Evolutionary conservation across 2,797 vertebrate genomes (phyloP).

Genomic region (Taeniopygia guttata): DNA sequence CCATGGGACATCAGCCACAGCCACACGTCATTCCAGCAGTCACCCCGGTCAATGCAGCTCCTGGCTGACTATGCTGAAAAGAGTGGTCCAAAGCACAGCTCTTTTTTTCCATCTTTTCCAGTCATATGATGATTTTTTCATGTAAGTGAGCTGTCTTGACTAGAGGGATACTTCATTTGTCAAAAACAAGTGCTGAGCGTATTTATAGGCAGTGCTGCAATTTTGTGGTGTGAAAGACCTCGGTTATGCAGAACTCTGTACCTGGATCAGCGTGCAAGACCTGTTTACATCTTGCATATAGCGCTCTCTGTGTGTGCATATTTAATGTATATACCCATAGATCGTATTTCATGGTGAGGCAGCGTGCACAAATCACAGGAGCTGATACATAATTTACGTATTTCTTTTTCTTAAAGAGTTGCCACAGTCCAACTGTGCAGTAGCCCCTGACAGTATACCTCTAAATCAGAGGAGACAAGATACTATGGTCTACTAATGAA

Average conservation of each 20-base stretch:
- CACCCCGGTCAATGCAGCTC: background rate
- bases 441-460: no score
- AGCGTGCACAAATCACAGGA: background rate
- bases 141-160: background rate
- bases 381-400: rapidly evolving
- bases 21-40: background rate
- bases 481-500: background rate
- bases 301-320: background rate
- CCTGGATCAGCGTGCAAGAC: background rate
- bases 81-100: background rate
- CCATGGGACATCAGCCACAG: background rate
- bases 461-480: background rate
- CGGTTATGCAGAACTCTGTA: background rate
- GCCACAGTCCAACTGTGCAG: background rate
- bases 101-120: background rate
- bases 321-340: background rate
- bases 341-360: background rate
- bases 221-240: constrained; percentile 54
- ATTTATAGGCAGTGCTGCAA: constrained; percentile 53
- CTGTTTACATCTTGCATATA: background rate
- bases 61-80: background rate
- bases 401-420: background rate
- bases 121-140: constrained; percentile 42
- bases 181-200: constrained; percentile 30
- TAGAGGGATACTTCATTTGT: constrained; percentile 26